Base-by-base conservation (phyloP, 2,888 invertebrate genomes). In the Agrochola circellaris region DNA sequence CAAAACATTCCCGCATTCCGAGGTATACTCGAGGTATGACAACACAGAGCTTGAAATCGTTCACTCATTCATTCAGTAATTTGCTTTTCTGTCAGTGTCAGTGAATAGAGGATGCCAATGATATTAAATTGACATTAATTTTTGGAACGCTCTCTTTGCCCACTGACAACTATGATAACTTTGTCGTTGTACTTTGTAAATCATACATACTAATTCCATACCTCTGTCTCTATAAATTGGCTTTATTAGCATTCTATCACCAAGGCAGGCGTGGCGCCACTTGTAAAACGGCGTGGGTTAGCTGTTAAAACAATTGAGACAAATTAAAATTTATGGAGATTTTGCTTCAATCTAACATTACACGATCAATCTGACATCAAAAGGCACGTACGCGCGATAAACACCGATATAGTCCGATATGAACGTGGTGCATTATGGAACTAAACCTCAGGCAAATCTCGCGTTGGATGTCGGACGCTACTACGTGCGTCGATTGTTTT, bases 41-140 rank as follows among this genome's bases (percentile, higher is more conserved):
- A 77, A 77, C 77, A 77, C 60, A 70, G 1, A 26, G 1, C 13
- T 23, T 23, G 3, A 64, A 72, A 42, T 34, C 8, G 11, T 62
- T 78, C 72, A 80, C 0, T 80, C 77, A 51, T 64, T 60, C 66
- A 38, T 20, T 51, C 51, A 51, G 23, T 23, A 6, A n/a, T 13
- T 26, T 5, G 17, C 8, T 42, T n/a, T n/a, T 5, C 38, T 75
- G 75, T 74, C 74, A 74, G 23, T 71, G 42, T 45, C 74, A 74
- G 26, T 65, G 42, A 45, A 8, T 54, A 73, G 54, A 71, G 71
- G 71, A 71, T 38, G 17, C 38, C 23, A 23, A 62, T 61, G 42
- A 42, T 30, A 23, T 45, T 61, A 15, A 9, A 20, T 8, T n/a
- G n/a, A 17, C 17, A 4, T 26, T 3, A 17, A 15, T 7, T 11